Base-by-base conservation (phyloP, 1,140 invertebrate species). In the Theocolax elegans region DNA sequence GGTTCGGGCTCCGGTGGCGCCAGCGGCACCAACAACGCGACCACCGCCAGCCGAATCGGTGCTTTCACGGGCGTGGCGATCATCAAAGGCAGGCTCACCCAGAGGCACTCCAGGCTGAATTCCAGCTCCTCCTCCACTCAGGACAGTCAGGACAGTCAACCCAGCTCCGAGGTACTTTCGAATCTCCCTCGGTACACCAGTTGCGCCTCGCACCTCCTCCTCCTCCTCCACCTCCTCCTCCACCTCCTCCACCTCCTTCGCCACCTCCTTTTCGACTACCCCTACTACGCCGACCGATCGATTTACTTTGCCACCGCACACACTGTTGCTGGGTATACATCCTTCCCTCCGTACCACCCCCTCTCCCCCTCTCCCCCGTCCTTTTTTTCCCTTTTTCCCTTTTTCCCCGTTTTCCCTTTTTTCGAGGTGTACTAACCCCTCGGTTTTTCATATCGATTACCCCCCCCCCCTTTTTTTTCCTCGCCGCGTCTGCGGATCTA, bases 161-260 rank as follows among this genome's bases (percentile, higher is more conserved):
- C 78, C 76, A 84, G 81, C 72, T 81, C 81, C 12, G 82, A 85
- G 82, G 82, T 84, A 77, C n/a, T n/a, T n/a, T n/a, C n/a, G n/a
- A n/a, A n/a, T n/a, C n/a, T n/a, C n/a, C n/a, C n/a, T n/a, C n/a
- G n/a, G n/a, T n/a, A n/a, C n/a, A n/a, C n/a, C n/a, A n/a, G n/a
- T n/a, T n/a, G n/a, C n/a, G n/a, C n/a, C 53, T 27, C 12, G 9
- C 27, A 2, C 53, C 15, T 15, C 15, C 53, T 54, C 53, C 25
- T 3, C 25, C 49, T n/a, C 3, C 42, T 7, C 42, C 12, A 46
- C 42, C n/a, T 21, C 17, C 44, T 27, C 7, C 27, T 15, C 38
- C 29, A 35, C 53, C 17, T 29, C 19, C 29, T 38, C 53, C 19
- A 12, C 19, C 23, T 7, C 29, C 25, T 4, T 53, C 4, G 3